A percentile compares a stretch with the other conserved stretches of the same genome.
Conservation (phyloP, 1,140 invertebrate species). For the Aphelenchoides avenae region DNA sequence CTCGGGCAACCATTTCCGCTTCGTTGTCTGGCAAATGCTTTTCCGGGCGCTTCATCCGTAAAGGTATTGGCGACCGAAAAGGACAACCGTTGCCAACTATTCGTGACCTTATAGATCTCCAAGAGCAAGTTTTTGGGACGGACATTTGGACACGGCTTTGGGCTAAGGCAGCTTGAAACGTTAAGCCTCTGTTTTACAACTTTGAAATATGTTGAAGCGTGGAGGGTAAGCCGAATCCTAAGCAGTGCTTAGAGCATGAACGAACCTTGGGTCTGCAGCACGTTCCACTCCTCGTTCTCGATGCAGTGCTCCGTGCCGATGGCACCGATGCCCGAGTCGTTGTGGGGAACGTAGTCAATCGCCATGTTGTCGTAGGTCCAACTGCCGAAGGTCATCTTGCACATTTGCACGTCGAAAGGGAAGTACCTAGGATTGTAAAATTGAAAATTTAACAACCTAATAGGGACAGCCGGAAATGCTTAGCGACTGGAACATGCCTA, state of each 20-base stretch:
- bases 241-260: not conserved
- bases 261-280: constrained; percentile 23
- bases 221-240: not conserved
- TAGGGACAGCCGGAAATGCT: not conserved
- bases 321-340: constrained; percentile 5
- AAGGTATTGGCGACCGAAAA: too few species aligned
- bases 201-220: constrained; percentile 27
- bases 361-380: constrained; percentile 61
- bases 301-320: constrained; percentile 35
- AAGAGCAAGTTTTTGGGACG: not conserved
- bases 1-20: too few species aligned
- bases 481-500: not conserved
- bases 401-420: constrained; percentile 7
- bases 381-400: constrained; percentile 51
- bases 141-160: not conserved
- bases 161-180: too few species aligned
- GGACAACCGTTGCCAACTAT: too few species aligned
- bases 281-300: constrained; percentile 40
- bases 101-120: not conserved
- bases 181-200: not conserved
- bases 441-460: not conserved
- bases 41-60: too few species aligned
- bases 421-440: not conserved
- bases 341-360: constrained; percentile 43
- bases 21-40: too few species aligned